Percentiles rank a stretch among this genome's conserved stretches.
Conservation (phyloP, 1,140 invertebrate species). For the Littorina saxatilis region DNA sequence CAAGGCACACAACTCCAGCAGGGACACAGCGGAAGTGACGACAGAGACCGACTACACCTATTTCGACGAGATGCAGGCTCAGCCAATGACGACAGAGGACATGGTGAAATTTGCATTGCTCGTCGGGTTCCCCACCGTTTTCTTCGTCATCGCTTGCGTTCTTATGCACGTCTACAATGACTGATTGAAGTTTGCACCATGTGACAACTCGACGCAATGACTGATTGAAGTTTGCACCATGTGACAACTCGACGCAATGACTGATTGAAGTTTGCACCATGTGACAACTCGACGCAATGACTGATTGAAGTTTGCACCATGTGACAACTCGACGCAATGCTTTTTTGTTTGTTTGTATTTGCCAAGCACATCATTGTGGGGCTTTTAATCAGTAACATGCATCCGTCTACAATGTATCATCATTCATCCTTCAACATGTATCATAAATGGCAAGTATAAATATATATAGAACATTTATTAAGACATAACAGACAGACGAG, state of each 20-base stretch:
- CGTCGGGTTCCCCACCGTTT: background rate
- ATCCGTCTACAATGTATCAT: too few species aligned
- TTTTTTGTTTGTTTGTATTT: too few species aligned
- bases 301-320: background rate
- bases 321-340: too few species aligned
- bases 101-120: background rate
- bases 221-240: background rate
- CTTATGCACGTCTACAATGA: background rate
- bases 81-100: background rate
- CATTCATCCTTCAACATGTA: too few species aligned
- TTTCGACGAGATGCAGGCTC: background rate
- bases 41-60: background rate
- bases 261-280: background rate
- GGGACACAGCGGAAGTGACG: background rate
- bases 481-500: too few species aligned
- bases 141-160: background rate
- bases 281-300: background rate
- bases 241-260: background rate
- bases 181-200: too few species aligned
- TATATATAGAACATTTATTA: background rate
- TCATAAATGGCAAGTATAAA: too few species aligned
- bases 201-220: background rate
- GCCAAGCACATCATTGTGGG: too few species aligned
- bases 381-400: too few species aligned
- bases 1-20: background rate